A percentile compares a stretch with the other conserved stretches of the same genome.
These are phyloP conservation scores for Thereva unica DNA, from an alignment of 2,888 invertebrate genomes.

Conservation along the genomic window DNA sequence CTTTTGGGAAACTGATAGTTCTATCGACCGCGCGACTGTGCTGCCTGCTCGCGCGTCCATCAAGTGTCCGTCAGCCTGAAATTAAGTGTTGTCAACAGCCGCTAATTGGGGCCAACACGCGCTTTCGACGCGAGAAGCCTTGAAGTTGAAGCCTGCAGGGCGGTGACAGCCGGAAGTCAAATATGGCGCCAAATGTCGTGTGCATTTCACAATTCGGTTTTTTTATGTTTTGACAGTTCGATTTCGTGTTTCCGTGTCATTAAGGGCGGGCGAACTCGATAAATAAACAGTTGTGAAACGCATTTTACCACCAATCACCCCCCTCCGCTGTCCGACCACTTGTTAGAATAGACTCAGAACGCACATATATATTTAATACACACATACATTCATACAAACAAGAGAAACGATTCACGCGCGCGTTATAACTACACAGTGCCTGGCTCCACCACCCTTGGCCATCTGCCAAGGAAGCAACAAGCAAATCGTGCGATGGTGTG, in stretches of 20 bases:
- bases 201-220: not conserved
- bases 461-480: constrained; percentile 19
- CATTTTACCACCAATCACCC: constrained; percentile 21
- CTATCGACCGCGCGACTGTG: no score
- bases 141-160: no score
- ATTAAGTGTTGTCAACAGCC: no score
- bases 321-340: constrained; percentile 19
- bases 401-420: not conserved
- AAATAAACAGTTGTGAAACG: not conserved
- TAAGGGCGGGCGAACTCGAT: not conserved
- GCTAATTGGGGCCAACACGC: no score
- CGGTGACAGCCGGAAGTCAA: not conserved
- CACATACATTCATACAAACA: constrained; percentile 15
- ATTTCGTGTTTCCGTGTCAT: not conserved
- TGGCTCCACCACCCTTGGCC: not conserved
- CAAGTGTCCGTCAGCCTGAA: no score
- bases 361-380: not conserved
- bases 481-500: not conserved
- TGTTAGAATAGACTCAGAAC: constrained; percentile 4
- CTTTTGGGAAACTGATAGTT: no score
- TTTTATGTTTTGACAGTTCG: not conserved
- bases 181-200: not conserved
- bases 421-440: not conserved
- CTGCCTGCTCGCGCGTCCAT: no score
- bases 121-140: no score